Base-by-base conservation (phyloP, 2,888 invertebrate genomes). In the Acronicta alni region DNA sequence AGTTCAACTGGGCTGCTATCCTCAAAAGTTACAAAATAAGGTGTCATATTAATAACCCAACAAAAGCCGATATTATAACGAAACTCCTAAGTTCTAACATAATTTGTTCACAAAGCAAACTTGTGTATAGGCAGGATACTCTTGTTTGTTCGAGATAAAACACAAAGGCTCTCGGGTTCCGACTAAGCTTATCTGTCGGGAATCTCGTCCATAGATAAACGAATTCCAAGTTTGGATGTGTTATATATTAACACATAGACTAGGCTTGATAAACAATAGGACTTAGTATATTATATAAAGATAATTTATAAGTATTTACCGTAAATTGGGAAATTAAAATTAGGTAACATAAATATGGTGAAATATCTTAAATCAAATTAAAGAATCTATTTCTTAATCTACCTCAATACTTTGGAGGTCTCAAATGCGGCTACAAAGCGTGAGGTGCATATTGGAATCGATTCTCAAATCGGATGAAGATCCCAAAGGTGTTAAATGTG, bases 111-210 rank as follows among this genome's bases (percentile, higher is more conserved):
- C 73, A 80, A 75, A 75, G 65, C 72, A 67, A 68, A 68, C 72
- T 71, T 55, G 65, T 67, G 78, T 16, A 38, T 78, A 78, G 81
- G 85, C 79, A 91, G 93, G 94, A 93, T 92, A 93, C 85, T 84
- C 86, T 87, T 93, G 89, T 94, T 94, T 93, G 86, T 73, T 77
- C 80, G 82, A 93, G 94, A 94, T 93, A 93, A 92, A 69, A 88
- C 84, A 93, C 92, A 92, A 93, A 92, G 85, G 89, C 81, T 85
- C 81, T 79, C 82, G 87, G 83, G 85, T 86, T 89, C 87, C 85
- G 87, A 83, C 81, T 82, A 78, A 75, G 83, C 86, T 93, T 93
- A 93, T 93, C 92, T 88, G 61, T 71, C 64, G 79, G 74, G 87
- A 89, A 89, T 88, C 89, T 86, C 65, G 67, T 72, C 79, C 80